A percentile compares a stretch with the other conserved stretches of the same genome.
Evolutionary conservation across 2,113 vertebrate species (phyloP).

Genomic region (Paratilapia polleni): DNA sequence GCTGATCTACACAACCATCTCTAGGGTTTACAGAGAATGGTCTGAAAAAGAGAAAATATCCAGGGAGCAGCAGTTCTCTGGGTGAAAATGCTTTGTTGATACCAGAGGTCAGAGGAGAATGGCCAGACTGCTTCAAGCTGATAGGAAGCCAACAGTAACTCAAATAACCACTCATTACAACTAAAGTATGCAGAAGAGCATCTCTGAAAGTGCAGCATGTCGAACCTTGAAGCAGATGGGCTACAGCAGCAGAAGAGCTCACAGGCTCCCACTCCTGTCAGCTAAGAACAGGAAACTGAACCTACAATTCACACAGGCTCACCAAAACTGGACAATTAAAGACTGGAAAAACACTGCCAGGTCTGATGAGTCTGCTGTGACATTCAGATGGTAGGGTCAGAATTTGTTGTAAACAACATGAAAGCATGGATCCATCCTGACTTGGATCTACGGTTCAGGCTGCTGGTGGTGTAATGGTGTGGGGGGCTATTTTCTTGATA

Average conservation of each 20-base stretch:
- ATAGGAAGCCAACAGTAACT: no score
- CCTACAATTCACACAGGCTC: not conserved
- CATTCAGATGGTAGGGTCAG: not conserved
- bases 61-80: no score
- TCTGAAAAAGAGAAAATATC: no score
- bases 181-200: not conserved
- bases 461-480: no score
- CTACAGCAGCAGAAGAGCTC: not conserved
- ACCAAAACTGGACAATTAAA: not conserved
- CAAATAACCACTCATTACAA: no score
- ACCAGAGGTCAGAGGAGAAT: no score
- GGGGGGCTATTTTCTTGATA: no score
- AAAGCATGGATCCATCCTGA: not conserved
- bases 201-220: not conserved
- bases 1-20: no score
- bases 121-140: no score
- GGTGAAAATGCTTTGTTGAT: no score
- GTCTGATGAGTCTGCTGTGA: not conserved
- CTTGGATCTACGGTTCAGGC: not conserved
- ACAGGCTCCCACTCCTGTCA: not conserved
- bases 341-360: not conserved
- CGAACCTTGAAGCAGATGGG: not conserved
- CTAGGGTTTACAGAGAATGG: no score
- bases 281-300: not conserved
- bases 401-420: not conserved